Evolutionary conservation across 2,797 vertebrate species (phyloP).

Genomic region (Echiichthys vipera): DNA sequence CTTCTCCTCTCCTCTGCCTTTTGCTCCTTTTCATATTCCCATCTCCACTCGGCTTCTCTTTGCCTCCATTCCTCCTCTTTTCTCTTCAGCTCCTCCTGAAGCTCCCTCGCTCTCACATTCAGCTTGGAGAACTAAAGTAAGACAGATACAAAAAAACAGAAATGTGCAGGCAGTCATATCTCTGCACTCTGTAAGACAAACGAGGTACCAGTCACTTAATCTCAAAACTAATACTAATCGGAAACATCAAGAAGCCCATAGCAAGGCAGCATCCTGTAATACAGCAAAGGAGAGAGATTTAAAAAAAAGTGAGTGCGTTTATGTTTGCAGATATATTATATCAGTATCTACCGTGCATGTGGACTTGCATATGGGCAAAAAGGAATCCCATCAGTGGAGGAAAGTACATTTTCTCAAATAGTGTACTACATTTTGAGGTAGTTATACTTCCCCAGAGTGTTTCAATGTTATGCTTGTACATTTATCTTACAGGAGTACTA

Average conservation of each 20-base stretch:
- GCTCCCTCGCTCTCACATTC: slow-evolving; percentile 29
- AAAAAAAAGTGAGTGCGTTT: background rate
- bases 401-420: background rate
- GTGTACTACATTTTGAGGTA: background rate
- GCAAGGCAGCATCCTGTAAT: slow-evolving; percentile 13
- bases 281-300: slow-evolving; percentile 9
- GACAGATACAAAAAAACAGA: slow-evolving; percentile 1
- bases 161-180: slow-evolving; percentile 30
- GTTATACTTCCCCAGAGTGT: background rate
- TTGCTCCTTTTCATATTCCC: slow-evolving; percentile 31
- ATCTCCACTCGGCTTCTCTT: slow-evolving; percentile 24
- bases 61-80: slow-evolving; percentile 37
- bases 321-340: slow-evolving; percentile 9
- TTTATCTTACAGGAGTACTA: background rate
- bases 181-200: slow-evolving; percentile 34
- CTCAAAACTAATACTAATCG: slow-evolving; percentile 46
- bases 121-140: slow-evolving; percentile 41
- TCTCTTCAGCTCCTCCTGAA: slow-evolving; percentile 48
- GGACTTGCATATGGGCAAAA: background rate
- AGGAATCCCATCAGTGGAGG: background rate
- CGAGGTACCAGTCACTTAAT: slow-evolving; percentile 25
- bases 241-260: slow-evolving; percentile 32
- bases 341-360: background rate
- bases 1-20: slow-evolving; percentile 36
- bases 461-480: background rate